Base-by-base conservation (phyloP, 2,888 invertebrate species). In the Agriopis aurantiaria region DNA sequence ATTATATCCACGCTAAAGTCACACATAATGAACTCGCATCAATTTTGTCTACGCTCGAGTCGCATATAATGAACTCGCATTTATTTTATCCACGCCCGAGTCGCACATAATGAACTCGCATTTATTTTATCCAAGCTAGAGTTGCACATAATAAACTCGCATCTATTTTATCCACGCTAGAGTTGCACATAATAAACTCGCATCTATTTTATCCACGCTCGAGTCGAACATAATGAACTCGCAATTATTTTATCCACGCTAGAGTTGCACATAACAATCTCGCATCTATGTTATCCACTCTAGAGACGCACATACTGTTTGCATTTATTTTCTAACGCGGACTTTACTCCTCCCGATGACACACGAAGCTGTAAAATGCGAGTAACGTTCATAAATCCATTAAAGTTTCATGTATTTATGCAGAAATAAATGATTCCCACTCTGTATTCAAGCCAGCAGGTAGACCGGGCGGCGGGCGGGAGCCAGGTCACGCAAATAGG, bases 401-500 rank as follows among this genome's bases (percentile, higher is more conserved):
- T 69, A 69, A 71, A 64, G 57, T 69, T 68, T 71, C 70, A 60
- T 66, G 70, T 65, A 73, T 71, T 71, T 69, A 73, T 65, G 69
- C 69, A 71, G 66, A 74, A 73, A 73, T 73, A 63, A 71, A 71
- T 71, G 73, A 70, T 76, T 71, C 67, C 73, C 52, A 74, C 69
- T 69, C 70, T 73, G 73, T 75, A 75, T 77, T 77, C 72, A 73
- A 69, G 69, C 65, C 51, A 14, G 71, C 72, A 75, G 74, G 74
- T 72, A 75, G 74, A 71, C 75, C 75, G 75, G 74, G 75, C 80
- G 71, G 78, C 75, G 72, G 74, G 76, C 80, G 71, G 77, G 79
- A 75, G 79, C 82, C 83, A 80, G 88, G 89, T 88, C 90, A 88
- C 88, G 88, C 87, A 90, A 88, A 89, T 88, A 86, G 88, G 89